Conservation (phyloP, 1,140 invertebrate species). For the Cardiocondyla obscurior region DNA sequence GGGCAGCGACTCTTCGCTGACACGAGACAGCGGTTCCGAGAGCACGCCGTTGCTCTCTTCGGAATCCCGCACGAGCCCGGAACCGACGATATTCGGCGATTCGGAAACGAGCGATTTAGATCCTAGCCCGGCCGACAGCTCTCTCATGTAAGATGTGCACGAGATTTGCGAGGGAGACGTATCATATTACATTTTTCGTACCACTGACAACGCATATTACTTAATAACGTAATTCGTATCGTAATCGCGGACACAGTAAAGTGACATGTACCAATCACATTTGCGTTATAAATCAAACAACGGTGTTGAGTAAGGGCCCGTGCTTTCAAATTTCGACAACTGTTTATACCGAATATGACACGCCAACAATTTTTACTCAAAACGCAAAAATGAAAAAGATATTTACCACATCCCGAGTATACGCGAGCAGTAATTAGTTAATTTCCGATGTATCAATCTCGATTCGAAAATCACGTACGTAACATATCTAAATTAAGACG, state of each 20-base stretch:
- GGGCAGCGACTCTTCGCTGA: constrained; percentile 26
- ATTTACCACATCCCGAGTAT: too few species aligned
- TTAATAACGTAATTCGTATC: neutral
- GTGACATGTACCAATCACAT: neutral
- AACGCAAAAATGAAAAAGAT: too few species aligned
- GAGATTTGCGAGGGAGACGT: neutral
- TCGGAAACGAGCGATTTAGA: constrained; percentile 74
- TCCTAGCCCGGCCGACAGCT: constrained; percentile 25
- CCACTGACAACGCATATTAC: neutral
- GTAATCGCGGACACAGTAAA: neutral
- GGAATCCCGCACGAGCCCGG: constrained; percentile 62
- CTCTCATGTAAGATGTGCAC: constrained; percentile 46
- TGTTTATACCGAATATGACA: too few species aligned
- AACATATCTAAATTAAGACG: too few species aligned
- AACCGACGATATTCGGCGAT: constrained; percentile 62
- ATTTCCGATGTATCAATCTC: too few species aligned
- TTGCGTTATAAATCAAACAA: too few species aligned
- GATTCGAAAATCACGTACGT: too few species aligned
- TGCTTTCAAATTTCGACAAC: too few species aligned
- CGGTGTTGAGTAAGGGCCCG: too few species aligned
- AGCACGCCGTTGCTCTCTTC: constrained; percentile 73
- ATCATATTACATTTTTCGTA: neutral
- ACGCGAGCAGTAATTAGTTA: too few species aligned
- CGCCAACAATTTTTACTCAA: too few species aligned
- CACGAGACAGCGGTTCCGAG: constrained; percentile 73